Base-by-base conservation (phyloP, 2,797 vertebrate species). In the Fistularia commersonii region DNA sequence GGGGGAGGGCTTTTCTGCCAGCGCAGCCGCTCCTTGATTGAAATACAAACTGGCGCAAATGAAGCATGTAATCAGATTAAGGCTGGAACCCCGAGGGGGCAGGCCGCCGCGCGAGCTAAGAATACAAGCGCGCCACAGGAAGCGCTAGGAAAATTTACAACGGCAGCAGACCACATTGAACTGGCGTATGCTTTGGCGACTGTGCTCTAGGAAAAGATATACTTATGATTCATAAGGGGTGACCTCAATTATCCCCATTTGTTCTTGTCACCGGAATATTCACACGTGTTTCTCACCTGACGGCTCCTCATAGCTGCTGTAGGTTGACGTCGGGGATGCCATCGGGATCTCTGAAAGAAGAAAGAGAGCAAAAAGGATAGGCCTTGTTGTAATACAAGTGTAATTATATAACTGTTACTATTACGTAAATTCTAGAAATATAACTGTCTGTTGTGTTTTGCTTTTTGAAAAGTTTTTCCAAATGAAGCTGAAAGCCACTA, bases 271-370 rank as follows among this genome's bases (percentile, higher is more conserved):
- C 23, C 23, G 4, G 23, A 23, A 23, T 23, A 23, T 23, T 2
- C 23, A 2, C 23, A 23, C 4, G 23, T 1, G 15, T 44, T 10
- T 45, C 89, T 51, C 87, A 99, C 97, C 97, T 89, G 94, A 91
- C 0, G 94, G 93, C 62, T 97, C 95, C 67, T 96, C 95, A 0
- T 93, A 90, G 75, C 92, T 96, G 90, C 84, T 96, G 82, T 94
- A 91, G 0, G 90, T 80, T 0, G 94, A 93, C 52, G 95, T 95
- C 0, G 94, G 95, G 0, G 94, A 94, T 0, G 92, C 94, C 0
- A 92, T 90, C 0, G 97, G 97, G 67, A 99, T 99, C 81, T 99
- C 97, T 98, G 89, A 59, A 13, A 76, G 11, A 23, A 41, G 31
- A 37, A 6, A 5, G 45, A 62, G 48, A 50, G 23, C 64, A 3